These are phyloP conservation scores for Furcula furcula DNA, from an alignment of 2,888 invertebrate species.

Conservation along the genomic window DNA sequence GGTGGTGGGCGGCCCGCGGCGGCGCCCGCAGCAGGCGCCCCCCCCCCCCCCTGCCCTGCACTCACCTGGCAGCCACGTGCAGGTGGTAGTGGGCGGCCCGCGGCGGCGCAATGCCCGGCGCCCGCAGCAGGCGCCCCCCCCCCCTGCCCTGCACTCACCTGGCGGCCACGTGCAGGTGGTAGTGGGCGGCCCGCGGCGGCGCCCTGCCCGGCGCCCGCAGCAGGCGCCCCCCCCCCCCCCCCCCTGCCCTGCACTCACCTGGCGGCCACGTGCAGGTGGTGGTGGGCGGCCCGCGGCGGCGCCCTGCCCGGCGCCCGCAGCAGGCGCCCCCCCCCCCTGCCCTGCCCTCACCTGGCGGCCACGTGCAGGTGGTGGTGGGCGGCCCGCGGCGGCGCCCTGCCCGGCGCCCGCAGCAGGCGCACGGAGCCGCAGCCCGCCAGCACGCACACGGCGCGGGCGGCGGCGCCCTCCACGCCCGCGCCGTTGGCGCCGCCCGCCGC, in stretches of 20 bases:
- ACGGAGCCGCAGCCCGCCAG: constrained; percentile 89
- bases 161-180: constrained; percentile 83
- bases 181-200: constrained; percentile 82
- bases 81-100: constrained; percentile 83
- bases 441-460: constrained; percentile 79
- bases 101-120: constrained; percentile 67
- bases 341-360: constrained; percentile 83
- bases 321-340: constrained; percentile 86
- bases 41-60: constrained; percentile 85
- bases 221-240: constrained; percentile 89
- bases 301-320: constrained; percentile 60
- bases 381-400: constrained; percentile 77
- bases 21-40: constrained; percentile 82
- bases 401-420: constrained; percentile 69
- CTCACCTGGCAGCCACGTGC: constrained; percentile 83
- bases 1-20: constrained; percentile 82
- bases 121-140: constrained; percentile 71
- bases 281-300: constrained; percentile 82
- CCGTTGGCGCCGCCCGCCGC: constrained; percentile 70
- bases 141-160: constrained; percentile 87
- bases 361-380: constrained; percentile 84
- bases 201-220: constrained; percentile 69
- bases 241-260: constrained; percentile 79
- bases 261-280: constrained; percentile 84
- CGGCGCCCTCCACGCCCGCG: constrained; percentile 82